These are phyloP conservation scores for Rhipidura dahli DNA, from an alignment of 2,113 vertebrate genomes.

Conservation along the genomic window DNA sequence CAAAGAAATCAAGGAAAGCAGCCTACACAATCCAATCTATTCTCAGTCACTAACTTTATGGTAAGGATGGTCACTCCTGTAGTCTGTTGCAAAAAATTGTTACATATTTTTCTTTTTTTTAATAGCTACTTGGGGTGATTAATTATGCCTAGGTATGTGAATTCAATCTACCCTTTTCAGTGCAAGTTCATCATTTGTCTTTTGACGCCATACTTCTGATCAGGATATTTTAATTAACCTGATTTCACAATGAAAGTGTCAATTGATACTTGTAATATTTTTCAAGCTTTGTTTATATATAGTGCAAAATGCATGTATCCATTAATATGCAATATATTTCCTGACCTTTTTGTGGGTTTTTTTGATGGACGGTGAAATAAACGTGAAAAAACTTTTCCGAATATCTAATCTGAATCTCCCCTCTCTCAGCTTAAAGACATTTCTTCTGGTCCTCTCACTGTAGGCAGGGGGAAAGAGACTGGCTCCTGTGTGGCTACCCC, in stretches of 20 bases:
- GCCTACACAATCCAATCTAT: neutral
- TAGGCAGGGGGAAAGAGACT: neutral
- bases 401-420: neutral
- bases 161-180: neutral
- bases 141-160: neutral
- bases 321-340: neutral
- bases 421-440: neutral
- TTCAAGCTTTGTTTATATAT: neutral
- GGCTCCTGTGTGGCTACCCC: neutral
- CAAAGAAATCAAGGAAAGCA: neutral
- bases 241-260: neutral
- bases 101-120: neutral
- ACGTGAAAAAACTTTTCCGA: neutral
- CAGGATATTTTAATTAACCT: neutral
- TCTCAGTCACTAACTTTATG: accelerated
- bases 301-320: neutral
- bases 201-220: neutral
- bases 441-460: neutral
- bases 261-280: neutral
- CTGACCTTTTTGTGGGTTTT: neutral
- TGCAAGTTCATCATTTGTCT: neutral
- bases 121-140: neutral
- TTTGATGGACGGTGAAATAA: neutral
- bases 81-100: neutral
- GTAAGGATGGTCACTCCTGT: neutral